A percentile compares a stretch with the other conserved stretches of the same genome.
phyloP scores from a whole-genome alignment of 1,140 invertebrate genomes.

The Thaumatotibia leucotreta region DNA sequence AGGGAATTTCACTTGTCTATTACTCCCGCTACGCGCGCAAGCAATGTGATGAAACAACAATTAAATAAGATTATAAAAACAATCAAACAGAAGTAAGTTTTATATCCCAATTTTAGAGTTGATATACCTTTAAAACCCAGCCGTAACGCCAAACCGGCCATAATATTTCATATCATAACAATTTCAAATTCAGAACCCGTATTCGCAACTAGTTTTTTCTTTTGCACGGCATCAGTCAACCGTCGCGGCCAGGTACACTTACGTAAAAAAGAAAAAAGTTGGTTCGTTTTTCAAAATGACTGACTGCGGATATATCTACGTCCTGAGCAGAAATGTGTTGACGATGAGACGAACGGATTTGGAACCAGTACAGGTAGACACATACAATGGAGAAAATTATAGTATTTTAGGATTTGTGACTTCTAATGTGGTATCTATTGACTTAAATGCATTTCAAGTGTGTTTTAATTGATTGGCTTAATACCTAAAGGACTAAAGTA shows the following conservation, averaged over 20 bases:
- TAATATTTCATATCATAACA: background rate
- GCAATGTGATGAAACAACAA: no score
- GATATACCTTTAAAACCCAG: background rate
- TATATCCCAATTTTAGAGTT: background rate
- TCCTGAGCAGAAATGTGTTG: background rate
- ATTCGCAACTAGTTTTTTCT: slow-evolving; percentile 6
- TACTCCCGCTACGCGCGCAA: no score
- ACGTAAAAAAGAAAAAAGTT: slow-evolving; percentile 4
- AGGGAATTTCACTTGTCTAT: no score
- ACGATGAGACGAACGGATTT: background rate
- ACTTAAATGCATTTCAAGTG: no score
- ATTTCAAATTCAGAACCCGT: slow-evolving; percentile 6
- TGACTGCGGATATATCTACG: slow-evolving; percentile 1
- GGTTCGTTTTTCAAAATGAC: slow-evolving; percentile 10
- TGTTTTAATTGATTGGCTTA: no score
- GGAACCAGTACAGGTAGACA: background rate
- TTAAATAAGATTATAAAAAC: no score
- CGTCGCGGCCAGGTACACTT: slow-evolving; percentile 11
- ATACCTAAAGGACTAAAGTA: no score
- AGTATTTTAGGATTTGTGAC: no score
- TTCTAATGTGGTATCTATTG: no score
- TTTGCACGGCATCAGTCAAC: background rate
- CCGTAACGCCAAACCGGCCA: background rate
- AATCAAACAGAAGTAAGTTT: no score
- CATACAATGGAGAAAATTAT: no score